phyloP scores from a whole-genome alignment of 2,888 invertebrate species.

The Coremacera marginata region DNA sequence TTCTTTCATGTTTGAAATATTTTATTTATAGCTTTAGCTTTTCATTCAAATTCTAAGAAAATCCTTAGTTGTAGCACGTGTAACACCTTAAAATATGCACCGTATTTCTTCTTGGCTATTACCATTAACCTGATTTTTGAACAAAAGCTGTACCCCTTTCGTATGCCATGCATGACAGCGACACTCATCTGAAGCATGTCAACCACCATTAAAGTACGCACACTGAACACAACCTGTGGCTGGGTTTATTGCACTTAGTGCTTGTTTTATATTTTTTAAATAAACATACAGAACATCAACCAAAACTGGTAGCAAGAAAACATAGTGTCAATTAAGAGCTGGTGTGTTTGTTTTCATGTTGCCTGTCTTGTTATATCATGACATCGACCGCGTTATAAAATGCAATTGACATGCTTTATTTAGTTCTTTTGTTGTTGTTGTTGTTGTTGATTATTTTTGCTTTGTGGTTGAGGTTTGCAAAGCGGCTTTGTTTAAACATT shows the following conservation, averaged over 20 bases:
- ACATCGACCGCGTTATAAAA: slow-evolving; percentile 18
- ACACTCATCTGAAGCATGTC: not conserved
- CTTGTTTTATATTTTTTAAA: too few relatives aligned
- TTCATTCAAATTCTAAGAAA: too few relatives aligned
- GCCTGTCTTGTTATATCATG: not conserved
- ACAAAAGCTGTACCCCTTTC: not conserved
- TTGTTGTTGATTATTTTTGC: not conserved
- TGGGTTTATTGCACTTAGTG: too few relatives aligned
- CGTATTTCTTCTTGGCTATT: not conserved
- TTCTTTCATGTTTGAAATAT: too few relatives aligned
- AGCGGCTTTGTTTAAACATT: not conserved
- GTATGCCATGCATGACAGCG: not conserved
- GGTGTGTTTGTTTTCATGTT: not conserved
- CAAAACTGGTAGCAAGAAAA: not conserved
- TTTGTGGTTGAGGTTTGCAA: not conserved
- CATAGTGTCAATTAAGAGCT: slow-evolving; percentile 14
- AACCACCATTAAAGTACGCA: not conserved
- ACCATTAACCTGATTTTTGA: slow-evolving; percentile 19
- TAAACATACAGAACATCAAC: not conserved
- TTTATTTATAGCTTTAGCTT: too few relatives aligned
- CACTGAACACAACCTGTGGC: too few relatives aligned
- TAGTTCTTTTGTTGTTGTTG: not conserved
- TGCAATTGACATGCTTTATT: slow-evolving; percentile 12
- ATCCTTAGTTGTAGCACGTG: too few relatives aligned
- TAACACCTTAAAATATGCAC: not conserved